Base-by-base conservation (phyloP, 1,140 invertebrate genomes). In the Papilio polyxenes region DNA sequence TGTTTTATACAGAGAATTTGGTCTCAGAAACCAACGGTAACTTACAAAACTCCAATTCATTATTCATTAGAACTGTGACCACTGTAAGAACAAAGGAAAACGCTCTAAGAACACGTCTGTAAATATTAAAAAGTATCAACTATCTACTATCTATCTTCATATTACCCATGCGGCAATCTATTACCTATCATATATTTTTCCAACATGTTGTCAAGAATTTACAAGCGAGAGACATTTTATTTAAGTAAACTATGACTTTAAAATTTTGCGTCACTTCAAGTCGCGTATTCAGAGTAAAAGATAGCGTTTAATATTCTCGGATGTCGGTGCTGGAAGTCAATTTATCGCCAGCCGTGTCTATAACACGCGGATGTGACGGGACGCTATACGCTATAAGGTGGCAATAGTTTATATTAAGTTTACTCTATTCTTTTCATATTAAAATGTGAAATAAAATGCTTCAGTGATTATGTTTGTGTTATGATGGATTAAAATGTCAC, bases 301-400 rank as follows among this genome's bases (percentile, higher is more conserved):
- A 77, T 77, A 77, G 75, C 23, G 48, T 77, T 77, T 51, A 77
- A 77, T 77, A 77, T 77, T 77, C 75, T 49, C n/a, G n/a, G 20
- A 13, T 10, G 20, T 15, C 49, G 75, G 20, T 53, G 75, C 49
- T 17, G 75, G 48, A 20, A 77, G 75, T 77, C 75, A 77, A 77
- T 77, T 77, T 77, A 77, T 77, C 44, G 44, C 49, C 49, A 23
- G 49, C 48, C 48, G 20, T 51, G 75, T 77, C 75, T 77, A 77
- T 31, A 77, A 17, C 23, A 49, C 49, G 44, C 44, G 17, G n/a
- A 76, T 76, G 75, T 77, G 75, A 77, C 75, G 56, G 48, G 75
- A 77, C 23, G 20, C 49, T 53, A 53, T 77, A 77, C 44, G n/a
- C 17, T 40, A 75, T 48, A 75, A 75, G 44, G 49, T 75, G 6